Conservation (phyloP, 2,888 invertebrate species). For the Dorcus parallelipipedus region DNA sequence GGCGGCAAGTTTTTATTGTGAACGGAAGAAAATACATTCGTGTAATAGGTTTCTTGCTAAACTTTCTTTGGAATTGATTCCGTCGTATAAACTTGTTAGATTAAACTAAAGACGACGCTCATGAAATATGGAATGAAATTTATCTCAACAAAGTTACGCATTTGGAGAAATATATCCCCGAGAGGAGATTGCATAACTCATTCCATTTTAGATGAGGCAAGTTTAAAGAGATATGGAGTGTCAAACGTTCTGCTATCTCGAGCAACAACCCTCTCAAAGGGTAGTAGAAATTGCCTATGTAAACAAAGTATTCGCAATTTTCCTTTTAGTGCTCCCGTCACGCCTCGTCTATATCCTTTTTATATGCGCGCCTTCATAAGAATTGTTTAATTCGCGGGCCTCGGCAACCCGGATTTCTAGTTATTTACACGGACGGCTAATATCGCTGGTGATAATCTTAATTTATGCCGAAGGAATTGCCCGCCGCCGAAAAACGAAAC, state of each 20-base stretch:
- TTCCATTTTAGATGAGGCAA: constrained; percentile 1
- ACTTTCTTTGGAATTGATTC: no score
- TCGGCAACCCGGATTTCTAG: not conserved
- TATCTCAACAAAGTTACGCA: not conserved
- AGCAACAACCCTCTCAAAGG: not conserved
- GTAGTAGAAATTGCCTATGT: constrained; percentile 6
- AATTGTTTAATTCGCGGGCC: not conserved
- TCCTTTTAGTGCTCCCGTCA: constrained; percentile 4
- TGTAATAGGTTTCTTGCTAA: no score
- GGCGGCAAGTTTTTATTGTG: no score
- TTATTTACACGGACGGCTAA: not conserved
- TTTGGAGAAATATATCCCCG: not conserved
- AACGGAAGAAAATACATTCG: no score
- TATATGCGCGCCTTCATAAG: not conserved
- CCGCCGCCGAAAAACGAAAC: no score
- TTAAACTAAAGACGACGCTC: not conserved
- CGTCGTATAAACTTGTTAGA: no score
- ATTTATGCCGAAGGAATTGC: not conserved
- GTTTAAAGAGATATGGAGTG: not conserved
- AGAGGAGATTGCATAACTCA: not conserved
- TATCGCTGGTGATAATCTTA: not conserved
- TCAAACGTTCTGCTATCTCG: not conserved
- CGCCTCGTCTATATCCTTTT: constrained; percentile 2
- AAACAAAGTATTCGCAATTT: constrained; percentile 9
- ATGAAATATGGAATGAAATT: not conserved